Evolutionary conservation across 2,113 vertebrate genomes (phyloP), one percentile per base, ranked within the genome.

Genomic region (Psephotus haematonotus): DNA sequence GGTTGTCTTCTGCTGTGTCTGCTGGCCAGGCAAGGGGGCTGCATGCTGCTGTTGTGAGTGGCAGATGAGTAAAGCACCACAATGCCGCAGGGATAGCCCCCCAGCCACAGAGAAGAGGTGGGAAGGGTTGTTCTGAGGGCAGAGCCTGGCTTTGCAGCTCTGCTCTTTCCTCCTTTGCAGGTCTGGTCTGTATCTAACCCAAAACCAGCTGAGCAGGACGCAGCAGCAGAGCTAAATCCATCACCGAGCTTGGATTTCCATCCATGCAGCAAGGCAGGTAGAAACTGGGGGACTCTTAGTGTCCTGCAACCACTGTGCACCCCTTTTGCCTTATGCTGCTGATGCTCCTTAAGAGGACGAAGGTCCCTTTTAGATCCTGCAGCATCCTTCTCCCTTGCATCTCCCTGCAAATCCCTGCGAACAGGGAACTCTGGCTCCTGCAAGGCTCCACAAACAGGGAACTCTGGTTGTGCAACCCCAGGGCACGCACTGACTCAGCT

Each of bases 121-220:
- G 39, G 33, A 49, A 63, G 23, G 37, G 23, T 41, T 62, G 6
- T 13, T 86, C 12, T 82, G 50, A 53, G 44, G 23, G 43, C 37
- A 71, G 27, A 57, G 57, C 16, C 14, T 78, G 72, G 25, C 25
- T 71, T 72, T 72, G 50, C 25, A 41, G 24, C n/a, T 35, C 59
- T 55, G 6, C 39, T 29, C 10, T 53, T 67, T n/a, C 5, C 9
- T 4, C 6, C 7, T 46, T 60, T 29, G n/a, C 10, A 41, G 29
- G 2, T 82, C 49, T 69, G 25, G 22, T 43, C 39, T 1, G 1
- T 41, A 75, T 29, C 29, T 37, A 47, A 33, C 35, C 25, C n/a
- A 4, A 65, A 76, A 88, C 3, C 1, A 1, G 13, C 13, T 0
- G 0, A 59, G 49, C 8, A 39, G 64, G 33, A 70, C 18, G 7